Conservation (phyloP, 1,140 invertebrate species). For the Panagrolaimus sp. region DNA sequence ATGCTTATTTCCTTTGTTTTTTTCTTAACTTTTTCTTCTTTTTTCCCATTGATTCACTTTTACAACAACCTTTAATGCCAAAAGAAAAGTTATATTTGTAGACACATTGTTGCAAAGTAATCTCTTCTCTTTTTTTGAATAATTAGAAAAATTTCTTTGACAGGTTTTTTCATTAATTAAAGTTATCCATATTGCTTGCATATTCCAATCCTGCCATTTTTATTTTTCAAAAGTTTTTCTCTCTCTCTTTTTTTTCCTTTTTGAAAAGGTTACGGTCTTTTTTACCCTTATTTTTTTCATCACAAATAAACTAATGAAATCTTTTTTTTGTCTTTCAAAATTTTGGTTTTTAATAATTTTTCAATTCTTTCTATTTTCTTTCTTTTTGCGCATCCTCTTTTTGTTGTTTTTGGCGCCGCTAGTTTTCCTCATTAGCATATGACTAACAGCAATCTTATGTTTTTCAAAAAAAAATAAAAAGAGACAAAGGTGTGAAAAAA, state of each 20-base stretch:
- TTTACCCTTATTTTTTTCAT: neutral
- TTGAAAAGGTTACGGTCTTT: neutral
- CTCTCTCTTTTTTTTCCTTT: neutral
- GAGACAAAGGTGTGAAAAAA: conserved; percentile 1
- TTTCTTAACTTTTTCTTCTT: too few relatives aligned
- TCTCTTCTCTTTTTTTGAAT: too few relatives aligned
- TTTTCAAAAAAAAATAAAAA: neutral
- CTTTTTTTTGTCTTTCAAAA: neutral
- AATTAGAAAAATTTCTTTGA: too few relatives aligned
- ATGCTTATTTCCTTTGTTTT: too few relatives aligned
- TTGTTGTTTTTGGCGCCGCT: neutral
- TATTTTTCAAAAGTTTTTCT: conserved; percentile 1
- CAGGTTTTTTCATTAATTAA: neutral
- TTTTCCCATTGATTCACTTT: too few relatives aligned
- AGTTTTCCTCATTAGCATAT: neutral
- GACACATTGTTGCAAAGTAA: too few relatives aligned
- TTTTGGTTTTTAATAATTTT: neutral
- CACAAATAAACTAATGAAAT: neutral
- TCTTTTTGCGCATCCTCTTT: neutral
- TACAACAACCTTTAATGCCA: too few relatives aligned
- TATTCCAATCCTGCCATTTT: neutral
- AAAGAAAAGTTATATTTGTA: too few relatives aligned
- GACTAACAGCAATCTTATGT: neutral
- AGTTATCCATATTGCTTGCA: neutral
- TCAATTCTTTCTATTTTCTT: neutral